Evolutionary conservation across 2,888 invertebrate species (phyloP).

Genomic region (Acleris laterana): DNA sequence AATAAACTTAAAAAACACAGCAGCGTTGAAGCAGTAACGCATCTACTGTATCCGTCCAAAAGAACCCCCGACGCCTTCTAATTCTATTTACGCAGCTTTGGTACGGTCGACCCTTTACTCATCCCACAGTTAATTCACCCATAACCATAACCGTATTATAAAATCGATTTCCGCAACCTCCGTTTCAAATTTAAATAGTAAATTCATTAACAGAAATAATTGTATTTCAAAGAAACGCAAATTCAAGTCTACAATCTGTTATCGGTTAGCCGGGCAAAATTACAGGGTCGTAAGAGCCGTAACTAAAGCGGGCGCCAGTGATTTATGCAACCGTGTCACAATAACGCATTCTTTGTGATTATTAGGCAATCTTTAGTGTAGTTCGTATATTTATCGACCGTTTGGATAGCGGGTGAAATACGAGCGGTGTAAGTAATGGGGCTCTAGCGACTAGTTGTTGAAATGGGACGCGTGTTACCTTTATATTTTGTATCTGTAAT

Average conservation of each 20-base stretch:
- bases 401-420: conserved; percentile 19
- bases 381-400: conserved; percentile 43
- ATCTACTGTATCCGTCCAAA: too few species aligned
- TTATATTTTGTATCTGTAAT: not conserved
- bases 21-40: too few species aligned
- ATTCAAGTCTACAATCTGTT: conserved; percentile 32
- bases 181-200: too few species aligned
- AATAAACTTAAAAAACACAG: too few species aligned
- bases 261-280: conserved; percentile 33
- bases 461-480: conserved; percentile 9
- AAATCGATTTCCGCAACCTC: too few species aligned
- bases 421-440: conserved; percentile 33
- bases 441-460: conserved; percentile 25
- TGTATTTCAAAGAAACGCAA: not conserved
- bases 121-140: too few species aligned
- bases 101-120: too few species aligned
- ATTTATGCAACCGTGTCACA: conserved; percentile 44
- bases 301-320: conserved; percentile 38
- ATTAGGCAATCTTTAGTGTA: conserved; percentile 49
- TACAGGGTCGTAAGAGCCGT: conserved; percentile 40
- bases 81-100: too few species aligned
- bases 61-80: too few species aligned
- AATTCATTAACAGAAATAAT: too few species aligned
- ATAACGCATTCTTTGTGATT: conserved; percentile 48
- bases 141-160: too few species aligned